phyloP scores from a whole-genome alignment of 2,888 invertebrate species.

The Chrysomela aeneicollis region DNA sequence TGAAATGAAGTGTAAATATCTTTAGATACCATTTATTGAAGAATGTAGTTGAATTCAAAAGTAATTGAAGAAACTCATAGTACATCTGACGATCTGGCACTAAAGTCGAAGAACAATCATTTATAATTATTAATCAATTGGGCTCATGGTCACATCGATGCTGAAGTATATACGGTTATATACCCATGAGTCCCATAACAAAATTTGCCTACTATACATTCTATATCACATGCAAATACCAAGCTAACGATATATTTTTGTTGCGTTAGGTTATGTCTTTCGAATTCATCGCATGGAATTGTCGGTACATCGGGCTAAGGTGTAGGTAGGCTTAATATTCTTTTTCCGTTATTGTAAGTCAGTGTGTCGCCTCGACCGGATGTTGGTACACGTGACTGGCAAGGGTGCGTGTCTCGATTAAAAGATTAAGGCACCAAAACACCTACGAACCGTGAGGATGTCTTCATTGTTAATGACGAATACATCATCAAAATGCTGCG shows the following conservation, averaged over 20 bases:
- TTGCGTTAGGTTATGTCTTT: conserved; percentile 47
- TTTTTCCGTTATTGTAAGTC: conserved; percentile 60
- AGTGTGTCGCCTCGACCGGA: conserved; percentile 59
- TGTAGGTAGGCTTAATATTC: conserved; percentile 43
- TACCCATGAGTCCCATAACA: too few species aligned
- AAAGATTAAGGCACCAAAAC: conserved; percentile 42
- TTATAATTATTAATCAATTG: too few species aligned
- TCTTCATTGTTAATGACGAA: conserved; percentile 25
- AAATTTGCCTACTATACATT: too few species aligned
- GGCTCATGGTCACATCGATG: too few species aligned
- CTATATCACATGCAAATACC: not conserved
- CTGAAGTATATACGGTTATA: too few species aligned
- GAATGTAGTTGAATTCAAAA: too few species aligned
- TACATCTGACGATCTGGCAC: too few species aligned
- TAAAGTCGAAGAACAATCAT: too few species aligned
- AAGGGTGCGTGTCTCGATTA: conserved; percentile 56
- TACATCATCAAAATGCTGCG: not conserved
- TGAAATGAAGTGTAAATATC: too few species aligned
- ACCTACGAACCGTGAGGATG: conserved; percentile 39
- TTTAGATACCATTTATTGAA: too few species aligned
- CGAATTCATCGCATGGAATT: conserved; percentile 43
- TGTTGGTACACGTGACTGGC: conserved; percentile 58
- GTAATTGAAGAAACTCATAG: too few species aligned
- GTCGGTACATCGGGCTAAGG: conserved; percentile 36
- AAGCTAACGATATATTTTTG: conserved; percentile 33